Conservation (phyloP, 2,113 vertebrate genomes). For the Microtus richardsoni region DNA sequence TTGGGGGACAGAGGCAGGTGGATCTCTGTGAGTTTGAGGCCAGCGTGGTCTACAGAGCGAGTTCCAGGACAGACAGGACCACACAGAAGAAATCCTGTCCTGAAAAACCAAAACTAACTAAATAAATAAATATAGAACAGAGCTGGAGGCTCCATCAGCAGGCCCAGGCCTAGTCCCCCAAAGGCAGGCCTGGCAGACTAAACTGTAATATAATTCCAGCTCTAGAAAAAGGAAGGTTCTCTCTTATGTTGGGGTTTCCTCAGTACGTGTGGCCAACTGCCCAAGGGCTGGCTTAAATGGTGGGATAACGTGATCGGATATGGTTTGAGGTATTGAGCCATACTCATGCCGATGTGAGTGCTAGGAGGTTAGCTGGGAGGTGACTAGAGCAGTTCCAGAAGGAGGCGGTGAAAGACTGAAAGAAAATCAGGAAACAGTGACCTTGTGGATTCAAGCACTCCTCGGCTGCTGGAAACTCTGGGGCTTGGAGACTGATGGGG, state of each 20-base stretch:
- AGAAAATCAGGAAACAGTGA: not conserved
- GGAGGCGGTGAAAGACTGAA: slow-evolving; percentile 17
- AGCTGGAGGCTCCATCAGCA: not conserved
- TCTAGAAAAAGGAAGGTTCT: not conserved
- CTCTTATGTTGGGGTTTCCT: not conserved
- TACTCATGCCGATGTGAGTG: not conserved
- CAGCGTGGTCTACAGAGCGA: not conserved
- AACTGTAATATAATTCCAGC: not conserved
- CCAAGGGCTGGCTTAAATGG: slow-evolving; percentile 33
- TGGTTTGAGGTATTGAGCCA: not conserved
- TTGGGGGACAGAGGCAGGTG: not conserved
- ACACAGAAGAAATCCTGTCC: not conserved
- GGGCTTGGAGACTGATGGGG: not conserved
- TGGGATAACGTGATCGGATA: not conserved
- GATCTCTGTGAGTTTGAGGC: not conserved
- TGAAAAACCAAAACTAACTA: not conserved
- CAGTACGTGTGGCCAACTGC: not conserved
- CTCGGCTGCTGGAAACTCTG: not conserved
- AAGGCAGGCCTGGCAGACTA: not conserved
- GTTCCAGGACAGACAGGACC: not conserved
- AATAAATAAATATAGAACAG: not conserved
- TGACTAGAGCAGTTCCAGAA: slow-evolving; percentile 40
- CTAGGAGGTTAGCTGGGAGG: slow-evolving; percentile 5
- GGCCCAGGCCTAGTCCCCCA: not conserved
- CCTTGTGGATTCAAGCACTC: not conserved